Conservation (phyloP, 2,113 vertebrate genomes). For the Gadus macrocephalus region DNA sequence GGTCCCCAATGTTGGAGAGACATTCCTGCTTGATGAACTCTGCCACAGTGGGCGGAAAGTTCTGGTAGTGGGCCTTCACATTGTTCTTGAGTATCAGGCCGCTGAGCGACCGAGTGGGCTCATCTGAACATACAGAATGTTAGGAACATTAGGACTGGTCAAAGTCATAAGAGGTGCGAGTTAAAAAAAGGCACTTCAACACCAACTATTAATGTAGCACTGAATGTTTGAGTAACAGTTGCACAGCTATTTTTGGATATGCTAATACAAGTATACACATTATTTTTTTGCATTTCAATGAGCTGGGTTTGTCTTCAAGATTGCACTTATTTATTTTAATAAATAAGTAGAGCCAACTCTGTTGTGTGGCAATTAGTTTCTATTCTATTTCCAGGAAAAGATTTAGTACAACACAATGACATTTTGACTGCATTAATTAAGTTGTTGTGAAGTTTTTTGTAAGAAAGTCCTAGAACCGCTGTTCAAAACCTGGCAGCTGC, state of each 20-base stretch:
- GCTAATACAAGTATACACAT: too few relatives aligned
- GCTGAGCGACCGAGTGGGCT: conserved; percentile 90
- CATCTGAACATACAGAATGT: conserved; percentile 67
- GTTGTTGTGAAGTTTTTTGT: too few relatives aligned
- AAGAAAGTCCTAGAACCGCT: too few relatives aligned
- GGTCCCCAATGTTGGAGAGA: conserved; percentile 90
- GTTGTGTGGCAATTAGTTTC: too few relatives aligned
- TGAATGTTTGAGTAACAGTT: background rate
- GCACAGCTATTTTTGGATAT: too few relatives aligned
- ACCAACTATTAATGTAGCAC: background rate
- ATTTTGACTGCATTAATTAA: background rate
- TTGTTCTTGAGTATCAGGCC: conserved; percentile 96
- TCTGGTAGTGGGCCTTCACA: conserved; percentile 94
- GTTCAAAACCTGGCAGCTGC: too few relatives aligned
- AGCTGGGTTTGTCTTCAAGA: too few relatives aligned
- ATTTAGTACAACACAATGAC: background rate
- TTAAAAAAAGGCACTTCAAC: background rate
- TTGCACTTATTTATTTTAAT: too few relatives aligned
- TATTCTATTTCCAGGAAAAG: background rate
- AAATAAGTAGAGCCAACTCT: too few relatives aligned
- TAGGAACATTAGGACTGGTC: background rate
- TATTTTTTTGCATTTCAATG: background rate
- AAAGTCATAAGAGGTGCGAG: background rate
- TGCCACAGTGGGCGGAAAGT: conserved; percentile 83
- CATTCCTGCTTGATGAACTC: conserved; percentile 96